phyloP scores from a whole-genome alignment of 2,113 vertebrate genomes.

The Oreotragus oreotragus region DNA sequence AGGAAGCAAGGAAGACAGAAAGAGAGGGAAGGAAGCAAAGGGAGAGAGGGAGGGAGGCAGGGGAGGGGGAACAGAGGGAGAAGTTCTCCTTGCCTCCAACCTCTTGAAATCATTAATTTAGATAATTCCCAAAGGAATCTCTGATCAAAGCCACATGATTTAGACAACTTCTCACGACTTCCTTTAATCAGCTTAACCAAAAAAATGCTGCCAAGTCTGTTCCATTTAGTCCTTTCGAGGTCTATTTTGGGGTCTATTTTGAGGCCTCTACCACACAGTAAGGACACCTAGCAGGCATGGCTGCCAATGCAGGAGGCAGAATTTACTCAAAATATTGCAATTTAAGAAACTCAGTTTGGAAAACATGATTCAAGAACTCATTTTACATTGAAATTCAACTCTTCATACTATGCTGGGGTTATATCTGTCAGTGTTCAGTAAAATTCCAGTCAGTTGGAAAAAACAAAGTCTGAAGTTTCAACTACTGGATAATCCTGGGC shows the following conservation, averaged over 20 bases:
- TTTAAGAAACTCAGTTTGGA: not conserved
- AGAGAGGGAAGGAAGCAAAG: no score
- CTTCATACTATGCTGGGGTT: not conserved
- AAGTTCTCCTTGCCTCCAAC: not conserved
- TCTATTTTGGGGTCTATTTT: not conserved
- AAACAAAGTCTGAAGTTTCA: not conserved
- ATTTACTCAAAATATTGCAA: not conserved
- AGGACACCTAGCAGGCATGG: not conserved
- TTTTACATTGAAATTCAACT: not conserved
- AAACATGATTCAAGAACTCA: not conserved
- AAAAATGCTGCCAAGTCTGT: not conserved
- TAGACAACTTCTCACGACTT: slow-evolving; percentile 32
- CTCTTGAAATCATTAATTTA: slow-evolving; percentile 26
- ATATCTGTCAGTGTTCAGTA: not conserved
- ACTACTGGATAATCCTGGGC: not conserved
- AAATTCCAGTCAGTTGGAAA: not conserved
- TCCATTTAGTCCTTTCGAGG: not conserved
- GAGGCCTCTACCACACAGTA: not conserved
- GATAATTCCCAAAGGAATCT: slow-evolving; percentile 29
- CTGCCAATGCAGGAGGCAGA: not conserved
- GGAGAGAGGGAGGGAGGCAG: not conserved
- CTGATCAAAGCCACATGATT: slow-evolving; percentile 11
- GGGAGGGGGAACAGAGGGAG: not conserved
- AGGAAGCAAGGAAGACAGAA: not conserved
- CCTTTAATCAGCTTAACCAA: slow-evolving; percentile 40